Conservation (phyloP, 2,888 invertebrate species). For the Chrysolina haemoptera region DNA sequence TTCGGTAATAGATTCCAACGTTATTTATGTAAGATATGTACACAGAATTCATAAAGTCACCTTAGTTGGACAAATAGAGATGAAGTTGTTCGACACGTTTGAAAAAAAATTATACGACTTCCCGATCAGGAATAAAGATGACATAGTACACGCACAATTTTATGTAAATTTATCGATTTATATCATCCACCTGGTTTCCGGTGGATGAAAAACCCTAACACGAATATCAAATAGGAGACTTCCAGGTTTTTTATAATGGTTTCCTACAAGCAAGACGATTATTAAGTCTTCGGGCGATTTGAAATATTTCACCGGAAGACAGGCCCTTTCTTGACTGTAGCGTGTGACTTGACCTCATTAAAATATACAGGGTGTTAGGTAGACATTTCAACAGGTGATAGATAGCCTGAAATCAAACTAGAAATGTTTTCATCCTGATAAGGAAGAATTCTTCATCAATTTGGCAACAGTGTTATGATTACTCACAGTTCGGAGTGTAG, state of each 20-base stretch:
- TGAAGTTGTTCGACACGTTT: slow-evolving; percentile 26
- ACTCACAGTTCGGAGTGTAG: too few relatives aligned
- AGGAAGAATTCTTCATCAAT: too few relatives aligned
- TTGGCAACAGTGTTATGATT: too few relatives aligned
- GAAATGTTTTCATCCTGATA: too few relatives aligned
- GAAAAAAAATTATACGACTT: neutral
- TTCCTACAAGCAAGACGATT: slow-evolving; percentile 1
- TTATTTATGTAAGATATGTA: slow-evolving; percentile 22
- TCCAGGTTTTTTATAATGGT: neutral
- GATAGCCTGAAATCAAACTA: too few relatives aligned
- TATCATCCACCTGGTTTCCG: slow-evolving; percentile 52
- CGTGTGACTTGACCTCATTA: slow-evolving; percentile 7
- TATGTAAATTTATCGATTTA: slow-evolving; percentile 49
- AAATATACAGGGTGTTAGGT: neutral
- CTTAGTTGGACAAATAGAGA: slow-evolving; percentile 37
- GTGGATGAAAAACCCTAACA: slow-evolving; percentile 40
- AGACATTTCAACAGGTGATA: too few relatives aligned
- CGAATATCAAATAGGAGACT: slow-evolving; percentile 43
- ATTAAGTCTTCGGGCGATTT: slow-evolving; percentile 6
- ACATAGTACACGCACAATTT: slow-evolving; percentile 42
- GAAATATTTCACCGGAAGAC: neutral
- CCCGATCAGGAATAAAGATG: slow-evolving; percentile 21
- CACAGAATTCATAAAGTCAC: slow-evolving; percentile 30
- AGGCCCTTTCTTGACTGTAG: neutral
- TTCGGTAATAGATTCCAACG: slow-evolving; percentile 20